A percentile compares a stretch with the other conserved stretches of the same genome.
phyloP scores from a whole-genome alignment of 23 tunicate genomes.

The Ascidia mentula region DNA sequence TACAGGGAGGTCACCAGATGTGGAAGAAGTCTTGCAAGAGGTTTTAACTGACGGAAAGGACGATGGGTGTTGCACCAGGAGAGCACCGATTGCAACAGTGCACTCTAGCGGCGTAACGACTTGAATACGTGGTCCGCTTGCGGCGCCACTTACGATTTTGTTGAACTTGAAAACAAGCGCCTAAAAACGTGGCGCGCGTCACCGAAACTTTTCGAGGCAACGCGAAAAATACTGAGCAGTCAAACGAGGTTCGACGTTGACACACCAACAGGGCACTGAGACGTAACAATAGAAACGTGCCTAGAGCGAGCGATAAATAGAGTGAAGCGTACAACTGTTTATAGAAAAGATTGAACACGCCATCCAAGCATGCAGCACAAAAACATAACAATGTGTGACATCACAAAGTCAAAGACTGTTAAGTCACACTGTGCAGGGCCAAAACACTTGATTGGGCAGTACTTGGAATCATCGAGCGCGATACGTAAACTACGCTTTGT shows the following conservation, averaged over 20 bases:
- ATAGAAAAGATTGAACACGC: background rate
- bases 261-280: background rate
- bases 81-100: no score
- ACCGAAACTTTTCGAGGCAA: background rate
- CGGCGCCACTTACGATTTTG: no score
- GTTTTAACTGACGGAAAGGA: no score
- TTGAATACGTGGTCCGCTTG: no score
- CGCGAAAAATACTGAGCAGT: no score
- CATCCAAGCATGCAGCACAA: background rate
- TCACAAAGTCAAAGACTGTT: background rate
- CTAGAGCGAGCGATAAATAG: background rate
- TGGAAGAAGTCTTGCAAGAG: no score
- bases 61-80: no score
- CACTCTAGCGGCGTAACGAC: no score
- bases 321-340: background rate
- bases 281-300: background rate
- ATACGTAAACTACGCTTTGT: no score
- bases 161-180: no score
- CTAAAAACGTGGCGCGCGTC: no score
- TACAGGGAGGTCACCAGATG: no score
- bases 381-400: background rate
- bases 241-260: background rate
- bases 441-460: conserved; percentile 11
- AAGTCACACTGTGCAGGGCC: background rate
- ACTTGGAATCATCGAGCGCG: background rate